Evolutionary conservation across 2,888 invertebrate genomes (phyloP).

Genomic region (Aporophyla lueneburgensis): DNA sequence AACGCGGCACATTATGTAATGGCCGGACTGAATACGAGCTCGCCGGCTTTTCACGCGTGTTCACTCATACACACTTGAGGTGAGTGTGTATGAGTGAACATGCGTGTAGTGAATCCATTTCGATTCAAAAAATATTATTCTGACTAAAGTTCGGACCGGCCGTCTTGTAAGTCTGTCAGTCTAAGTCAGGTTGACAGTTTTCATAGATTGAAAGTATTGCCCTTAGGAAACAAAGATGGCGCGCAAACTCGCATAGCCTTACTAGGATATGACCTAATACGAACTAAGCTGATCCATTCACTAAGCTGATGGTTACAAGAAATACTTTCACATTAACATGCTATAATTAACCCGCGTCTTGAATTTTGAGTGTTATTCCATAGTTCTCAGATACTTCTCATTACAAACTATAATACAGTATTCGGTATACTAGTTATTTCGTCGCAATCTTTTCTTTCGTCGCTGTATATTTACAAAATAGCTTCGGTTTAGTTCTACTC

Average conservation of each 20-base stretch:
- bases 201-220: background rate
- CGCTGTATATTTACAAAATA: constrained; percentile 7
- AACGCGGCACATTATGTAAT: background rate
- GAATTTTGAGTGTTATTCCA: background rate
- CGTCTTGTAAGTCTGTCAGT: background rate
- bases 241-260: background rate
- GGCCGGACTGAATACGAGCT: background rate
- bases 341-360: background rate
- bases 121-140: too few species aligned
- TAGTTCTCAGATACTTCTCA: too few species aligned
- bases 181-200: background rate
- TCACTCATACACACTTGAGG: background rate
- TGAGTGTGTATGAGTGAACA: too few species aligned
- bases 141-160: background rate
- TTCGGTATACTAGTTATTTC: too few species aligned
- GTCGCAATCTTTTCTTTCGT: background rate
- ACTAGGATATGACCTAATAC: too few species aligned
- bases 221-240: background rate
- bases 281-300: background rate
- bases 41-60: too few species aligned
- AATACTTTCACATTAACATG: background rate
- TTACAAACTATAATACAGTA: too few species aligned
- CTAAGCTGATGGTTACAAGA: background rate
- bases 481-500: background rate
- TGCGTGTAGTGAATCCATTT: background rate